Evolutionary conservation across 2,113 vertebrate species (phyloP).

Genomic region (Eretmodus cyanostictus): DNA sequence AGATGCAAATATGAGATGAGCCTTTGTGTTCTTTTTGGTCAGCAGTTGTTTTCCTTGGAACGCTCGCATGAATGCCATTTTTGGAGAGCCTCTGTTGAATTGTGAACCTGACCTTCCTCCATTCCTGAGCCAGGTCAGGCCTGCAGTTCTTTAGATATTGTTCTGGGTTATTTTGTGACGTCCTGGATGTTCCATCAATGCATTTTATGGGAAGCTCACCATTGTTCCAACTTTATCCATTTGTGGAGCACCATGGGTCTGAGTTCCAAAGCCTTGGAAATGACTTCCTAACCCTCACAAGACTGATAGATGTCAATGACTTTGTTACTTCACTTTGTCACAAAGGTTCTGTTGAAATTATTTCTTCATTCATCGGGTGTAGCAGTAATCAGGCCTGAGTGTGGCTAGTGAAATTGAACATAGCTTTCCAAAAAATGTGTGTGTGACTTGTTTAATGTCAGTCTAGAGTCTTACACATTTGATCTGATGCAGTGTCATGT

Average conservation of each 20-base stretch:
- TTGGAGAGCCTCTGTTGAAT: neutral
- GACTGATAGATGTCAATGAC: neutral
- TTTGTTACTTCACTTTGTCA: neutral
- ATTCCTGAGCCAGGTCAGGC: neutral
- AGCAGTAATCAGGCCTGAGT: neutral
- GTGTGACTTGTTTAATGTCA: neutral
- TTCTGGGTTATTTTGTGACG: neutral
- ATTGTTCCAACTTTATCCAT: neutral
- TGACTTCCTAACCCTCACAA: neutral
- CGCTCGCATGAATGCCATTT: neutral
- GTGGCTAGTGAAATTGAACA: neutral
- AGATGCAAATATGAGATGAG: neutral
- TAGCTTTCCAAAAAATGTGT: neutral
- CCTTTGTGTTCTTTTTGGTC: neutral
- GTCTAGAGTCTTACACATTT: neutral
- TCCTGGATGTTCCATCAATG: neutral
- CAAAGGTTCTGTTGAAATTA: neutral
- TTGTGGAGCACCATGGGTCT: neutral
- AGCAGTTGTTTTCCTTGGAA: neutral
- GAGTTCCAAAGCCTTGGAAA: neutral
- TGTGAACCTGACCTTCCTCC: neutral
- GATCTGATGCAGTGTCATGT: neutral
- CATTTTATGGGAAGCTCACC: neutral
- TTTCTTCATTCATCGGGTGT: neutral
- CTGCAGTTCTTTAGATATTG: neutral